A percentile compares a stretch with the other conserved stretches of the same genome.
These are phyloP conservation scores for Glaucidium brasilianum DNA, from an alignment of 2,113 vertebrate genomes.

Conservation along the genomic window DNA sequence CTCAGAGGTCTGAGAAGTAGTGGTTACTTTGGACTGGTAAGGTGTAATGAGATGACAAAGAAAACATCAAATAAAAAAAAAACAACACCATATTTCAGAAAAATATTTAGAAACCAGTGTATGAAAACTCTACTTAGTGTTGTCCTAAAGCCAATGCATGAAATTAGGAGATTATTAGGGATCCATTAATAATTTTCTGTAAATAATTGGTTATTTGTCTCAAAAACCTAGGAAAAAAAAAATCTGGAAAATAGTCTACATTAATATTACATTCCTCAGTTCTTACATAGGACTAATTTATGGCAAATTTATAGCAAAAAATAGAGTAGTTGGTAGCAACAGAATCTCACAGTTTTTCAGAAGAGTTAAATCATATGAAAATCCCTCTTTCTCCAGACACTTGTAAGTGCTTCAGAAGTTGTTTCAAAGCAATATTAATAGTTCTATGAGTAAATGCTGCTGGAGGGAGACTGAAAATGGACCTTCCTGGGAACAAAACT, in stretches of 20 bases:
- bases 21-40: neutral
- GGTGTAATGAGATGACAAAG: neutral
- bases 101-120: neutral
- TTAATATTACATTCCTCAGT: neutral
- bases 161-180: neutral
- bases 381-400: neutral
- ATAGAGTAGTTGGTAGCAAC: neutral
- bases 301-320: neutral
- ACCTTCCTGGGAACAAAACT: conserved; percentile 21
- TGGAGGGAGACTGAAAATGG: conserved; percentile 26
- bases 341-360: neutral
- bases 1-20: neutral
- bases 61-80: neutral
- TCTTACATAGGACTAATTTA: neutral
- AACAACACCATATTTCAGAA: neutral
- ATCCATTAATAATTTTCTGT: neutral
- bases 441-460: conserved; percentile 18
- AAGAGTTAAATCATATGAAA: neutral
- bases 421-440: conserved; percentile 52
- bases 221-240: neutral
- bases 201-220: neutral
- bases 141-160: neutral
- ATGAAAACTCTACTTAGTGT: neutral
- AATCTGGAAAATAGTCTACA: neutral
- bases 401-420: conserved; percentile 7